Conservation (phyloP, 2,888 invertebrate species). For the Volucella bombylans region DNA sequence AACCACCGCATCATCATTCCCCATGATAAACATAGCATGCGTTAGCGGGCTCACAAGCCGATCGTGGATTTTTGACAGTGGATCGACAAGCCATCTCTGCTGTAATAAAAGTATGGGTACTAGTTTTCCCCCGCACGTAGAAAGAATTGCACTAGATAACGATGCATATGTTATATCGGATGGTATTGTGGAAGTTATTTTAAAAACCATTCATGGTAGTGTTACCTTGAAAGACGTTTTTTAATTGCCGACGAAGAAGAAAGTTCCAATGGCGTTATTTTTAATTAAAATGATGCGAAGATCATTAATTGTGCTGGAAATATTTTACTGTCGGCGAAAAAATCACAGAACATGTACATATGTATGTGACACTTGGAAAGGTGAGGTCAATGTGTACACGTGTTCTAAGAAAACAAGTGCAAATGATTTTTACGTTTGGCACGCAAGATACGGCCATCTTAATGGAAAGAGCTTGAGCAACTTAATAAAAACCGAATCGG, state of each 20-base stretch:
- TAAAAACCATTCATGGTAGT: not conserved
- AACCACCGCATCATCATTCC: not conserved
- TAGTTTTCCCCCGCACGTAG: not conserved
- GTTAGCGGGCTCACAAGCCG: not conserved
- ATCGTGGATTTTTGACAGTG: constrained; percentile 32
- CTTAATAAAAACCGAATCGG: constrained; percentile 8
- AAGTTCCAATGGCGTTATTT: not conserved
- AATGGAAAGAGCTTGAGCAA: constrained; percentile 8
- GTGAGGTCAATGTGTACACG: not conserved
- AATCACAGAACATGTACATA: constrained; percentile 6
- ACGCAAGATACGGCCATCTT: constrained; percentile 5
- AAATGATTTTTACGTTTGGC: constrained; percentile 1
- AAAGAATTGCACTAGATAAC: constrained; percentile 19
- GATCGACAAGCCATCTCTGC: constrained; percentile 29
- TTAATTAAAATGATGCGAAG: not conserved
- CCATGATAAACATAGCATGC: no score
- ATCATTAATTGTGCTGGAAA: not conserved
- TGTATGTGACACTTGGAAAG: not conserved
- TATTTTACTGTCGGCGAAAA: constrained; percentile 4
- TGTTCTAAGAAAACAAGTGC: no score
- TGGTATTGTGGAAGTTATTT: not conserved
- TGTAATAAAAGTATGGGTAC: constrained; percentile 24
- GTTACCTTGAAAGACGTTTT: not conserved
- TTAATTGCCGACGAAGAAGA: not conserved
- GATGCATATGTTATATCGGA: no score